Conservation (phyloP, 2,797 vertebrate genomes). For the Simalia tracyae region DNA sequence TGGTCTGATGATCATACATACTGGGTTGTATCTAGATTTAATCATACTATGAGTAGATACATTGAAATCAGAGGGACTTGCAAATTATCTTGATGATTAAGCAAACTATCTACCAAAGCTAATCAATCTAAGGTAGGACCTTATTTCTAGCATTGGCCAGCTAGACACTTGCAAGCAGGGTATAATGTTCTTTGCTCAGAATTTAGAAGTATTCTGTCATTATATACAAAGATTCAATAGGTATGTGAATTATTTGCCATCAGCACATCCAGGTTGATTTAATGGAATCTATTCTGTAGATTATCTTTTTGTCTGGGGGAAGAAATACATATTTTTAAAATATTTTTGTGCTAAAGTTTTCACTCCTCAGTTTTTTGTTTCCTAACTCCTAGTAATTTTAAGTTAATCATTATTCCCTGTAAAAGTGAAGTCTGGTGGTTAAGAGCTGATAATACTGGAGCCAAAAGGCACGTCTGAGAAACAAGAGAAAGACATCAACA, state of each 20-base stretch:
- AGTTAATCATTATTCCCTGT: background rate
- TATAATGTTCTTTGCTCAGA: background rate
- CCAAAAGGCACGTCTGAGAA: background rate
- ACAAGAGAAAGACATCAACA: background rate
- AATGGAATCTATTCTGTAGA: background rate
- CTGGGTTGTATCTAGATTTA: background rate
- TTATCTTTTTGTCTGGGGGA: background rate
- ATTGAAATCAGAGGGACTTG: background rate
- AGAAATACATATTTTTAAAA: background rate
- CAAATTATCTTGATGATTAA: background rate
- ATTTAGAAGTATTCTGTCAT: background rate
- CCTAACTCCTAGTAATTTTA: background rate
- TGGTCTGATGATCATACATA: background rate
- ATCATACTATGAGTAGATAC: background rate
- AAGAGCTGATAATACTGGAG: background rate
- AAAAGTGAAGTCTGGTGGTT: background rate
- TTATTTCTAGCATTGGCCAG: background rate
- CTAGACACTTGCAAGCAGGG: background rate
- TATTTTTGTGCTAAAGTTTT: background rate
- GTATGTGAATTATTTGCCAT: background rate
- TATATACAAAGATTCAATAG: background rate
- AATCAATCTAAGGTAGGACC: background rate
- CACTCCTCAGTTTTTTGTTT: background rate
- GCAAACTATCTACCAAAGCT: background rate
- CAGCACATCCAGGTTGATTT: background rate